Base-by-base conservation (phyloP, 2,888 invertebrate species). In the Diplolepis rosae region DNA sequence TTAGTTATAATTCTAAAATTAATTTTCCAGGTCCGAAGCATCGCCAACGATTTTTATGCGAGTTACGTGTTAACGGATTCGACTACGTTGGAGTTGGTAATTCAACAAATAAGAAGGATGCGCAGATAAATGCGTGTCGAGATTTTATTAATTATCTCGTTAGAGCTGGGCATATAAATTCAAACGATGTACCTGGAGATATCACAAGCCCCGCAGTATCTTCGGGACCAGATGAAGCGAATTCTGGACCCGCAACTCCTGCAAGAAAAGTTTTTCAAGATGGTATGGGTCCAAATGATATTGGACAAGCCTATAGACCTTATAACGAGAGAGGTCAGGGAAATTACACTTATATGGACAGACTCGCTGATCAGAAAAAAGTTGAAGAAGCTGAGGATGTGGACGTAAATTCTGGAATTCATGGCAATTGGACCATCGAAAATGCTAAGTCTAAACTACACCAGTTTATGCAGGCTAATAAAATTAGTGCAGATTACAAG, bases 391-490 rank as follows among this genome's bases (percentile, higher is more conserved):
- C 98, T 0, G 98, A 99, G 89, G 96, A 97, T 80, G 90, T 98
- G 32, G 99, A 99, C 88, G 94, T 99, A 0, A 98, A 98, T 89
- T 95, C 98, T 3, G 94, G 94, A 77, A 96, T 99, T 83, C 99
- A 99, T 86, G 99, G 99, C 65, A 98, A 98, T 89, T 99, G 99
- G 98, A 98, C 97, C 0, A 94, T 99, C 88, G 98, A 99, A 85
- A 99, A 98, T 90, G 97, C 98, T 4, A 99, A 99, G 89, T 96
- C 96, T 0, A 96, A 98, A 80, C 91, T 99, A 7, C 98, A 99
- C 91, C 98, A 98, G 89, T 99, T 96, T 88, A 92, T 98, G 91
- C 98, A 99, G 89, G 91, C 93, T 78, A 95, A 96, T 88, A 96
- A 95, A 88, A 94, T 97, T 78, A 93, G 93, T 84, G 91, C 95